Percentiles rank a stretch among this genome's conserved stretches.
phyloP scores from a whole-genome alignment of 2,888 invertebrate species.

The Drosophila neotestacea region DNA sequence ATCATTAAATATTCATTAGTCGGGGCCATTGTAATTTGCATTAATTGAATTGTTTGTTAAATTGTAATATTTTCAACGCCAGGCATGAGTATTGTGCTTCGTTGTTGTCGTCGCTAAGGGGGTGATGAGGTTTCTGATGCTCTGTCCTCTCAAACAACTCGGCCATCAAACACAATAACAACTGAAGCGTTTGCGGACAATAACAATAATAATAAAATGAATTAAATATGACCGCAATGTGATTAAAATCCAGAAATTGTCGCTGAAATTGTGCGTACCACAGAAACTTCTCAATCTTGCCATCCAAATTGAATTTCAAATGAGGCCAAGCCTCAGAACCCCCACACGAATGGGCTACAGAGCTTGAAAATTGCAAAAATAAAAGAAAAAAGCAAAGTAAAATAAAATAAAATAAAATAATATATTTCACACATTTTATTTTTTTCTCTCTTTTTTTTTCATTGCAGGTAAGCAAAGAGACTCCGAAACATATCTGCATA shows the following conservation, averaged over 20 bases:
- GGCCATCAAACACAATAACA: conserved; percentile 57
- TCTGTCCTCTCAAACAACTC: conserved; percentile 1
- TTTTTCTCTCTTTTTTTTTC: conserved; percentile 21
- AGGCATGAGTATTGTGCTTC: conserved; percentile 52
- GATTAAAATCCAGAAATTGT: conserved; percentile 75
- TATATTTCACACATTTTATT: conserved; percentile 31
- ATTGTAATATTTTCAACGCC: conserved; percentile 66
- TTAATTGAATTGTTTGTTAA: conserved; percentile 82
- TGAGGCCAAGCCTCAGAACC: conserved; percentile 45
- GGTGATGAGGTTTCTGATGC: conserved; percentile 1
- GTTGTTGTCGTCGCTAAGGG: conserved; percentile 14
- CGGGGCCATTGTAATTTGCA: conserved; percentile 75
- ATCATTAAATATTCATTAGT: conserved; percentile 81
- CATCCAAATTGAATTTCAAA: conserved; percentile 72
- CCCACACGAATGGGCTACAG: neutral
- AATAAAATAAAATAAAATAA: conserved; percentile 22
- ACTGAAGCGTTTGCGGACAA: conserved; percentile 37
- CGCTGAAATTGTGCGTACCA: conserved; percentile 49
- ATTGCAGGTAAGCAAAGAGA: conserved; percentile 67
- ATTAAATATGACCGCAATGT: conserved; percentile 80
- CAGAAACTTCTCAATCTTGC: conserved; percentile 52
- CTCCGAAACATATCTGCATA: conserved; percentile 32
- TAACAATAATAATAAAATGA: conserved; percentile 79
- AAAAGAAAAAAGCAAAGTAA: neutral
- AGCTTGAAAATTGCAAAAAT: neutral